Evolutionary conservation across 2,113 vertebrate species (phyloP), one percentile per base, ranked within the genome.

Genomic region (Spheniscus mendiculus): DNA sequence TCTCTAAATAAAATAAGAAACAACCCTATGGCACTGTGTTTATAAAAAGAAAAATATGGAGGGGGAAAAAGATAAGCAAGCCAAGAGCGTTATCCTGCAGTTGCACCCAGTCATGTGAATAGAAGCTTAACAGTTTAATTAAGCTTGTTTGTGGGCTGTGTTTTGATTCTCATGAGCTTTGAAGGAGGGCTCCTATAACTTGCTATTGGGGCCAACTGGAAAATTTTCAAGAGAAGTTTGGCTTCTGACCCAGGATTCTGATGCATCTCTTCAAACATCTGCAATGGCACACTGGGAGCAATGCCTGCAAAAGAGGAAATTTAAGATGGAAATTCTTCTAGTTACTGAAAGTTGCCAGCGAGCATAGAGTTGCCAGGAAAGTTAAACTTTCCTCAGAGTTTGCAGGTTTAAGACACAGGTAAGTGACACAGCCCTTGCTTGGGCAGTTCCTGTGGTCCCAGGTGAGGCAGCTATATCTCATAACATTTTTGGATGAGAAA

Each of bases 51-150:
- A 83, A 78, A 95, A 81, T 62, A 85, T 6, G 40, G 45, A 34
- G 23, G 16, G 27, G 16, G 1, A 1, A 2, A 36, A 40, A 22
- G 25, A 42, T 1, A 65, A 62, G 21, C 40, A 90, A 53, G 61
- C 90, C 58, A 11, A 56, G 49, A 95, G 84, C 9, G 0, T 92
- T 91, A 72, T 76, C 45, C 56, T 92, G 73, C 73, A 76, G 47
- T 89, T 96, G 77, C 40, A 76, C 12, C 62, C 73, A 83, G 66
- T 87, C 58, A 83, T 87, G 96, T 85, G 95, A 83, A 96, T 15
- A 94, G 94, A 87, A 61, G 91, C 95, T 93, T 89, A 87, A 80
- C 73, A 83, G 91, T 97, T 96, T 96, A 97, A 96, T 96, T 95
- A 89, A 94, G 81, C 79, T 91, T 73, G 58, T 58, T 89, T 83